A percentile compares a stretch with the other conserved stretches of the same genome.
These are phyloP conservation scores for Drosophila engyochracea DNA, from an alignment of 2,888 invertebrate genomes.

Conservation along the genomic window DNA sequence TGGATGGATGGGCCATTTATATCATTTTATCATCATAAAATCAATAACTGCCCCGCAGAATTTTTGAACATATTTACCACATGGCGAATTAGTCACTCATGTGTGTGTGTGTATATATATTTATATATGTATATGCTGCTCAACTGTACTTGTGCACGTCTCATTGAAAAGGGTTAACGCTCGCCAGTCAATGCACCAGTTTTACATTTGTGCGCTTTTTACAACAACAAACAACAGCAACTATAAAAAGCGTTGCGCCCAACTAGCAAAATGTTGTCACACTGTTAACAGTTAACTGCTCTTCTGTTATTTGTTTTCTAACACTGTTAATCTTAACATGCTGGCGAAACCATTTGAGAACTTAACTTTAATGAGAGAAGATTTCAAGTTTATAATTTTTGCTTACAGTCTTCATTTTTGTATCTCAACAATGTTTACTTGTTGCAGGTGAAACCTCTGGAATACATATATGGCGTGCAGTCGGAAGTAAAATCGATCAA, in stretches of 20 bases:
- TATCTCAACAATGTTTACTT: slow-evolving; percentile 26
- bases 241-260: slow-evolving; percentile 4
- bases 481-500: slow-evolving; percentile 6
- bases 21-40: slow-evolving; percentile 72
- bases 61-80: slow-evolving; percentile 50
- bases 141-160: slow-evolving; percentile 71
- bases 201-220: slow-evolving; percentile 24
- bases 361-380: neutral
- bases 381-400: neutral
- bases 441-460: slow-evolving; percentile 35
- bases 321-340: slow-evolving; percentile 18
- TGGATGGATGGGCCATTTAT: slow-evolving; percentile 68
- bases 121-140: slow-evolving; percentile 27
- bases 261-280: slow-evolving; percentile 22
- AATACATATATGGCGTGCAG: slow-evolving; percentile 10
- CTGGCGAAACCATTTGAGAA: slow-evolving; percentile 3
- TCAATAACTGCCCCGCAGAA: slow-evolving; percentile 69
- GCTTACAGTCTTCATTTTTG: slow-evolving; percentile 1
- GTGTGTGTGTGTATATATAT: neutral
- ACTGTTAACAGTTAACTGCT: slow-evolving; percentile 35
- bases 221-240: slow-evolving; percentile 20
- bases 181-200: slow-evolving; percentile 38
- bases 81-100: slow-evolving; percentile 5
- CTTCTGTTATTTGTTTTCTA: slow-evolving; percentile 22
- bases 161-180: slow-evolving; percentile 57